These are phyloP conservation scores for Urosaurus nigricauda DNA, from an alignment of 2,797 vertebrate genomes.

Conservation along the genomic window DNA sequence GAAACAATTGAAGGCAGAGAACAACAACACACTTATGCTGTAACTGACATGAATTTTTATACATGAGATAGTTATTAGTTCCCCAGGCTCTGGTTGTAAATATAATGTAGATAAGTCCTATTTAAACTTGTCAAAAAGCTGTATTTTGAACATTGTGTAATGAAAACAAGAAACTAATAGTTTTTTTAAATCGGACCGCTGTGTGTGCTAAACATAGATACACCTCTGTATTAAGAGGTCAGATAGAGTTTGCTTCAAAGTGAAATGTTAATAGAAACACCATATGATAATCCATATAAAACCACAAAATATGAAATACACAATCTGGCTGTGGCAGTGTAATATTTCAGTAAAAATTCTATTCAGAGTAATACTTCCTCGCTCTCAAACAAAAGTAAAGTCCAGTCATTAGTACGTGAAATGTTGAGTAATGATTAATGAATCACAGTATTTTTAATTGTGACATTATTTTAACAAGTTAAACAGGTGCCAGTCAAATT, in stretches of 20 bases:
- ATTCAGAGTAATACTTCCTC: neutral
- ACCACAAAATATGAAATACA: neutral
- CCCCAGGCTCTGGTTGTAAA: neutral
- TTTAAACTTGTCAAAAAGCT: neutral
- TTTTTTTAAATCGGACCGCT: neutral
- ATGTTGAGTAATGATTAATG: too few relatives aligned
- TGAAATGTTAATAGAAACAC: neutral
- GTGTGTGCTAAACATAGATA: neutral
- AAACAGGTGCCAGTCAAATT: neutral
- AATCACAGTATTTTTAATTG: too few relatives aligned
- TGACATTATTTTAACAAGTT: too few relatives aligned
- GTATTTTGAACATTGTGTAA: neutral
- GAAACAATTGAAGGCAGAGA: too few relatives aligned
- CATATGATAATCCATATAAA: neutral
- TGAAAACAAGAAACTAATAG: neutral
- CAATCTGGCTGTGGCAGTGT: too few relatives aligned
- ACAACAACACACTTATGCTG: neutral
- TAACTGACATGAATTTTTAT: conserved; percentile 1
- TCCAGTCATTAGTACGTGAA: too few relatives aligned
- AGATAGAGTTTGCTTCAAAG: neutral
- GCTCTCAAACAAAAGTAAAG: too few relatives aligned
- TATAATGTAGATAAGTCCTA: neutral
- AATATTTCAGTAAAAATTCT: neutral
- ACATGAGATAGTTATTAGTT: conserved; percentile 2
- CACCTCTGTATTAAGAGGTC: neutral